Conservation (phyloP, 2,113 vertebrate species). For the Hippoglossus stenolepis region DNA sequence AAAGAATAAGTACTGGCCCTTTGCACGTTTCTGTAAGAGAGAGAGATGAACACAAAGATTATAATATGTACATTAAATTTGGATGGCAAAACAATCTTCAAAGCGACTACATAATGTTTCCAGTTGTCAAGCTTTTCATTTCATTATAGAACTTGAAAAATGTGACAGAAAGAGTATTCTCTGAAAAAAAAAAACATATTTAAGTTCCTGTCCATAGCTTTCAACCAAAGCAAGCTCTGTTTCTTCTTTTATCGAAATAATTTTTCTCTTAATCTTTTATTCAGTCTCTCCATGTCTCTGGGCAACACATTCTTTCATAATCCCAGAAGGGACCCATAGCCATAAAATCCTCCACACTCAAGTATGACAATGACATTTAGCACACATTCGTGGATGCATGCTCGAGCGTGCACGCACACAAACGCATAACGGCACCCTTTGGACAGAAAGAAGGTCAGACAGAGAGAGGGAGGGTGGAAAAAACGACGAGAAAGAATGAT, state of each 20-base stretch:
- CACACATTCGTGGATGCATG: slow-evolving; percentile 31
- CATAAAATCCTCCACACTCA: slow-evolving; percentile 70
- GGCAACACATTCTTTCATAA: slow-evolving; percentile 50
- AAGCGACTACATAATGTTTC: not conserved
- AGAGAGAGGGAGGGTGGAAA: slow-evolving; percentile 23
- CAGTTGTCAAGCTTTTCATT: not conserved
- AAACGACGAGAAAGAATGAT: slow-evolving; percentile 41
- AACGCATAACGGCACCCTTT: slow-evolving; percentile 38
- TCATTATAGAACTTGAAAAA: not conserved
- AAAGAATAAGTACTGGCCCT: slow-evolving; percentile 77
- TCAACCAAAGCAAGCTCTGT: slow-evolving; percentile 49
- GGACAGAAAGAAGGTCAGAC: slow-evolving; percentile 61
- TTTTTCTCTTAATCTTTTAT: slow-evolving; percentile 10
- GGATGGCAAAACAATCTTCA: not conserved
- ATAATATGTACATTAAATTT: not conserved
- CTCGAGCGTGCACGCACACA: not conserved
- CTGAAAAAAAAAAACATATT: not conserved
- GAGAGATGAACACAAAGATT: slow-evolving; percentile 6
- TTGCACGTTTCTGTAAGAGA: slow-evolving; percentile 73
- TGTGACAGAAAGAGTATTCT: not conserved
- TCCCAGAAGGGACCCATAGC: not conserved
- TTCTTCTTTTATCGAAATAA: slow-evolving; percentile 13
- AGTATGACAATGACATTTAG: slow-evolving; percentile 77
- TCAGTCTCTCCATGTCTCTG: slow-evolving; percentile 30
- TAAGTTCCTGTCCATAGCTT: not conserved